Evolutionary conservation across 1,140 invertebrate genomes (phyloP), one percentile per base, ranked within the genome.

Genomic region (Drosophila pseudoananassae): DNA sequence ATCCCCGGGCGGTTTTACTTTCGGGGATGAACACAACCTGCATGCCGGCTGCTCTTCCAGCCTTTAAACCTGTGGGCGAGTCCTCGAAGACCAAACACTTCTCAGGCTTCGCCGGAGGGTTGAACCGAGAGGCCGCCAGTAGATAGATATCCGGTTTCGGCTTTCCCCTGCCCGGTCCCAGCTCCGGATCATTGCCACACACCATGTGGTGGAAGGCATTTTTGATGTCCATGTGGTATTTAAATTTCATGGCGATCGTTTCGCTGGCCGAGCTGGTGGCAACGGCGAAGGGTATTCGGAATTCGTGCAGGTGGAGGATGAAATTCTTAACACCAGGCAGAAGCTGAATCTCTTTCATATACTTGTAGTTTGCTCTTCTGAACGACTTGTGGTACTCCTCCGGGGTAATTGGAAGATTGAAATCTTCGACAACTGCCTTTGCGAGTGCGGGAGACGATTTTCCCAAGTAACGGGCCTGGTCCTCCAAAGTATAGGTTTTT

Each of bases 1-100:
- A 9, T 36, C 3, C 12, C 33, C 33, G 33, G 33, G 9, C 2
- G 33, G 7, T 91, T 46, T 94, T 92, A 17, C 93, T 85, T 91
- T 97, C 96, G 12, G 97, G 97, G 20, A 98, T 95, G 95, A 98
- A 97, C 0, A 98, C 95, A 3, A 95, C 95, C 92, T 97, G 97
- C 97, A 98, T 98, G 12, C 96, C 96, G 2, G 98, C 98, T 20
- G 93, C 93, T 8, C 94, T 58, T 0, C 94, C 97, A 4, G 95
- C 96, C 64, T 93, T 92, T 0, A 98, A 95, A 4, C 98, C 98
- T 92, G 97, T 97, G 1, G 96, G 95, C 1, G 98, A 96, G 92
- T 99, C 98, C 93, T 99, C 98, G 92, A 99, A 98, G 0, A 98
- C 97, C 36, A 99, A 92, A 82, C 97, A 97, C 94, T 95, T 93